Evolutionary conservation across 2,113 vertebrate species (phyloP).

Genomic region (Campylorhamphus procurvoides): DNA sequence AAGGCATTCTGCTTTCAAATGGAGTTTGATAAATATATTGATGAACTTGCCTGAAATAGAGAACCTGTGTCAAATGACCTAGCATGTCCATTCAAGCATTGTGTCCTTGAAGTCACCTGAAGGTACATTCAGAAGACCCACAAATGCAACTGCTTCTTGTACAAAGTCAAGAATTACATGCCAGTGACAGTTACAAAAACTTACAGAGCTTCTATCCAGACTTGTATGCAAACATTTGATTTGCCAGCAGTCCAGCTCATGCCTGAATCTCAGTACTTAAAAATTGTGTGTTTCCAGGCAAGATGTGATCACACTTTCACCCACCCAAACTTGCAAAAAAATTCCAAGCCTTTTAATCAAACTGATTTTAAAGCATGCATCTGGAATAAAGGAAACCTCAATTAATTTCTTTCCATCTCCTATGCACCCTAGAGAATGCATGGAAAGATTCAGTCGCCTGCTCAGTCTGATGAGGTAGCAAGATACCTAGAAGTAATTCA

Average conservation of each 20-base stretch:
- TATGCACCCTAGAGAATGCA: neutral
- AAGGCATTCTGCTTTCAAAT: neutral
- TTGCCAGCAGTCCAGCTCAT: neutral
- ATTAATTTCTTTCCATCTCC: neutral
- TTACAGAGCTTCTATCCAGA: neutral
- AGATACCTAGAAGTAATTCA: neutral
- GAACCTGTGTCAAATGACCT: neutral
- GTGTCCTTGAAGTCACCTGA: neutral
- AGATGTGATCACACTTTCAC: neutral
- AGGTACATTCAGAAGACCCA: neutral
- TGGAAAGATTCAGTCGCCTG: neutral
- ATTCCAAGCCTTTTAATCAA: neutral
- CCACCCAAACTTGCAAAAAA: neutral
- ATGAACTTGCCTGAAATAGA: neutral
- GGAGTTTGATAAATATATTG: neutral
- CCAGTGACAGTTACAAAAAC: neutral
- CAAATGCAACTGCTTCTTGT: fast-evolving
- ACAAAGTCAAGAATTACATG: neutral
- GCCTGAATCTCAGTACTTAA: neutral
- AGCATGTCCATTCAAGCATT: neutral
- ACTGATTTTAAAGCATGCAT: neutral
- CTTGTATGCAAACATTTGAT: neutral
- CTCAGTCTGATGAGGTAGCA: neutral
- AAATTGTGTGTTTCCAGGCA: neutral
- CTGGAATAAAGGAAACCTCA: neutral